Evolutionary conservation across 2,888 invertebrate genomes (phyloP).

Genomic region (Octodonta nipae): DNA sequence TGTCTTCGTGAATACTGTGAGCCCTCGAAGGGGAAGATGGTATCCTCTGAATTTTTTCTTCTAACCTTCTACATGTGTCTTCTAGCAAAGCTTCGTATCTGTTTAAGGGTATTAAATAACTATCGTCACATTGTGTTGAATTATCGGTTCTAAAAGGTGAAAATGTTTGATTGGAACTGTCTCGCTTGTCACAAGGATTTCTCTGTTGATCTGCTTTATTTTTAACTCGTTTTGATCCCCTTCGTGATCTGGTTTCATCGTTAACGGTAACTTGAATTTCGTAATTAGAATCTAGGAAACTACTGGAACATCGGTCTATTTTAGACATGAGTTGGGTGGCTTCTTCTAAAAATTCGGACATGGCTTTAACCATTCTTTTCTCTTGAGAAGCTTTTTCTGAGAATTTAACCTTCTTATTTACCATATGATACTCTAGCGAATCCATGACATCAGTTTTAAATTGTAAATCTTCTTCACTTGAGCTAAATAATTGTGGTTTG

Average conservation of each 20-base stretch:
- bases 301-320: conserved; percentile 22
- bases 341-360: conserved; percentile 35
- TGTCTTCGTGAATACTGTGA: conserved; percentile 6
- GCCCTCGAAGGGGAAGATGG: conserved; percentile 5
- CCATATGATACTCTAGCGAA: conserved; percentile 23
- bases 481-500: conserved; percentile 5
- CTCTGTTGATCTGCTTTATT: conserved; percentile 4
- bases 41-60: conserved; percentile 24
- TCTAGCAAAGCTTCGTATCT: conserved; percentile 30
- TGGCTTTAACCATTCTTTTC: conserved; percentile 28
- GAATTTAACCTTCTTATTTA: conserved; percentile 25
- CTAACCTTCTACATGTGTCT: conserved; percentile 29
- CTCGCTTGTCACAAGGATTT: conserved; percentile 2
- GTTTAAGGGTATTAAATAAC: conserved; percentile 24
- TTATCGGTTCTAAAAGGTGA: conserved; percentile 9
- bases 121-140: conserved; percentile 15
- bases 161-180: conserved; percentile 18
- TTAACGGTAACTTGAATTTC: conserved; percentile 29
- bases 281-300: conserved; percentile 19
- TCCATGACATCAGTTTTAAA: conserved; percentile 17
- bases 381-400: conserved; percentile 11
- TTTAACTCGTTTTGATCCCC: conserved; percentile 8
- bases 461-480: conserved; percentile 11
- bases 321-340: conserved; percentile 33
- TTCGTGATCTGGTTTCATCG: conserved; percentile 18